phyloP scores from a whole-genome alignment of 2,113 vertebrate genomes.

The Origma solitaria region DNA sequence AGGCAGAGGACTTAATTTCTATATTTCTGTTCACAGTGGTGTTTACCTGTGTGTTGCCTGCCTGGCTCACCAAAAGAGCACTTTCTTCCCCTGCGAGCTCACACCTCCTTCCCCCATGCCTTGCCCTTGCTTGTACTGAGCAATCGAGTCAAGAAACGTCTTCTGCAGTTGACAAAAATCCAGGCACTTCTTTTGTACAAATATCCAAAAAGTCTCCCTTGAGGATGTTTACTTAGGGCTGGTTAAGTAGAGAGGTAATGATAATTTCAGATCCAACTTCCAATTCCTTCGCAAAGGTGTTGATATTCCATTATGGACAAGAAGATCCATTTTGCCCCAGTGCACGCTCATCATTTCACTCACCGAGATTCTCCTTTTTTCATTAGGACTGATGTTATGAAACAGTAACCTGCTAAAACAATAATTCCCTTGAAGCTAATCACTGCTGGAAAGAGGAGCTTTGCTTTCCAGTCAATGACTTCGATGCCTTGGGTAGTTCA shows the following conservation, averaged over 20 bases:
- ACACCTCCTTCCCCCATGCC: background rate
- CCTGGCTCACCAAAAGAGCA: background rate
- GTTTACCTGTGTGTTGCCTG: background rate
- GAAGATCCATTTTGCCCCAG: conserved; percentile 33
- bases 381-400: conserved; percentile 53
- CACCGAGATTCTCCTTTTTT: conserved; percentile 53
- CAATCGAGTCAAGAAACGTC: background rate
- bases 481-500: conserved; percentile 67
- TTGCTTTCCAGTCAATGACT: conserved; percentile 55
- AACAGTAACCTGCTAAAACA: conserved; percentile 31
- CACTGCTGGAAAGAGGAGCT: conserved; percentile 52
- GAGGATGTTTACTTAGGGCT: background rate
- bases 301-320: conserved; percentile 6
- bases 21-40: background rate
- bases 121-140: background rate
- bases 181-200: background rate
- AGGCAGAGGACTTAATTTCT: background rate
- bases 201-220: background rate
- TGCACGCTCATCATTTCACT: conserved; percentile 51
- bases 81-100: background rate
- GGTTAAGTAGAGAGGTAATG: background rate
- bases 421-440: conserved; percentile 25
- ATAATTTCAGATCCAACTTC: background rate
- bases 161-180: background rate
- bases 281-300: background rate